Conservation (phyloP, 1,140 invertebrate species). For the Lineus longissimus region DNA sequence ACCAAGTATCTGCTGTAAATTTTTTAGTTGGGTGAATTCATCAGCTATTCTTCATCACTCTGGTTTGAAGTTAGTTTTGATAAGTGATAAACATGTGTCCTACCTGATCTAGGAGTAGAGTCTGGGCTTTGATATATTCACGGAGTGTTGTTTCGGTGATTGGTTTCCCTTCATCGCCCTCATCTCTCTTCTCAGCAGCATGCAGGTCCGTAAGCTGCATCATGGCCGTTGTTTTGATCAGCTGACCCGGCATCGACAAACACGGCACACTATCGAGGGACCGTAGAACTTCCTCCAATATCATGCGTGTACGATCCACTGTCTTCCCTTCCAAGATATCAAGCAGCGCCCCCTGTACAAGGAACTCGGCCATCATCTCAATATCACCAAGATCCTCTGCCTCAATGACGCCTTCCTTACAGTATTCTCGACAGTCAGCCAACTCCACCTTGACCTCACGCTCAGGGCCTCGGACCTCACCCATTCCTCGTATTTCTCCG, state of each 20-base stretch:
- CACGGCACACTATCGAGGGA: conserved; percentile 26
- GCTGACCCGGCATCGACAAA: conserved; percentile 33
- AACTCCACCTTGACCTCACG: conserved; percentile 42
- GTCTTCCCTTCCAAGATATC: conserved; percentile 46
- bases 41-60: no score
- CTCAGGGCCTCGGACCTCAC: conserved; percentile 47
- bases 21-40: no score
- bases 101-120: conserved; percentile 41
- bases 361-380: conserved; percentile 47
- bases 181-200: conserved; percentile 21
- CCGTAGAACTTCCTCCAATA: conserved; percentile 32
- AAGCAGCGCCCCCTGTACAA: conserved; percentile 34
- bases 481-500: conserved; percentile 46
- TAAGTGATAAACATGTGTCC: conserved; percentile 6
- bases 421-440: conserved; percentile 46
- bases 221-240: conserved; percentile 29
- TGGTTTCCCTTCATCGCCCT: conserved; percentile 22
- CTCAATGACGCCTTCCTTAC: conserved; percentile 42
- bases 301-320: conserved; percentile 30
- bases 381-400: conserved; percentile 41
- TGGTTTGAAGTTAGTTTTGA: no score
- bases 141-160: conserved; percentile 31
- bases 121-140: conserved; percentile 41
- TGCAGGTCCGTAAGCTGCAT: conserved; percentile 40
- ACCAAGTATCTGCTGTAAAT: no score